These are phyloP conservation scores for Colossoma macropomum DNA, from an alignment of 2,113 vertebrate species.

Conservation along the genomic window DNA sequence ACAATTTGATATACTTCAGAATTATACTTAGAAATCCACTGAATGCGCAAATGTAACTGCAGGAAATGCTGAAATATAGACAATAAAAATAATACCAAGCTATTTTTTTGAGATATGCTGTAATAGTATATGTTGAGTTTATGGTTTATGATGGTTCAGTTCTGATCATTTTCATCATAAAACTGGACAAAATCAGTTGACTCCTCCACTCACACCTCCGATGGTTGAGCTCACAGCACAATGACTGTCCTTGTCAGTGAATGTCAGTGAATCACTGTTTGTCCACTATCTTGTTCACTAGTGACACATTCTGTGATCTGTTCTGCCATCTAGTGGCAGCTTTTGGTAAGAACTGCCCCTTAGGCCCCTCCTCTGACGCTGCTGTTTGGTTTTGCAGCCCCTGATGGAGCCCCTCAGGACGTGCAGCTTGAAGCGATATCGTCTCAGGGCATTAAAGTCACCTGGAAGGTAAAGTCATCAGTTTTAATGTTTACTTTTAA, in stretches of 20 bases:
- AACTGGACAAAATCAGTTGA: no score
- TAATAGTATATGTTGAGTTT: no score
- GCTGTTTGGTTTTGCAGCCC: conserved; percentile 78
- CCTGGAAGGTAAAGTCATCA: conserved; percentile 89
- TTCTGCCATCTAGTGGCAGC: conserved; percentile 66
- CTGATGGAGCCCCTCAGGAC: conserved; percentile 95
- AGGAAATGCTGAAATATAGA: no score
- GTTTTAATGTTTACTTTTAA: background rate
- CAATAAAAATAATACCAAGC: no score
- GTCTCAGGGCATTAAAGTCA: conserved; percentile 96
- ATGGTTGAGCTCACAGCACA: background rate
- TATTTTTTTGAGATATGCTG: no score
- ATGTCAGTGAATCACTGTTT: background rate
- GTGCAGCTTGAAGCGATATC: conserved; percentile 94
- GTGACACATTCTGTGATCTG: conserved; percentile 50
- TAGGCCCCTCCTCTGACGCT: background rate
- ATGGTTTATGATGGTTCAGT: no score
- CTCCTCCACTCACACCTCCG: no score
- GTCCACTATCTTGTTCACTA: background rate
- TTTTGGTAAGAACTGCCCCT: background rate
- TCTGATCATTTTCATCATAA: no score
- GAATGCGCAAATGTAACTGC: no score
- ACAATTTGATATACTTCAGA: no score
- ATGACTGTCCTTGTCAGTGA: background rate
- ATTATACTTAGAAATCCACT: no score